Conservation (phyloP, 1,140 invertebrate species). For the Ephestia elutella region DNA sequence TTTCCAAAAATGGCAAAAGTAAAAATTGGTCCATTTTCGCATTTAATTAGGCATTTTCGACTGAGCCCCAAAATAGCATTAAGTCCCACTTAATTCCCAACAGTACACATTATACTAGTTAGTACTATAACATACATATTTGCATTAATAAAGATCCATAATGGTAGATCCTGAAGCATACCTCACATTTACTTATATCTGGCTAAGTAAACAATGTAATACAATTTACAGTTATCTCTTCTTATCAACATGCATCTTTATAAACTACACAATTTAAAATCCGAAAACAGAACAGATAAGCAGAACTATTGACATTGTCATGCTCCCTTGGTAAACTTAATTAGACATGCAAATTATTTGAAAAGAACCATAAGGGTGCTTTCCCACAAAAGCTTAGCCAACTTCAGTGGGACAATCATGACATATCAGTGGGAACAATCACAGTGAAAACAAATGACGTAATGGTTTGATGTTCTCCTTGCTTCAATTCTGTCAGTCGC, state of each 20-base stretch:
- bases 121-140: background rate
- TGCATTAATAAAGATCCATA: background rate
- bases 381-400: too few species aligned
- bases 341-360: background rate
- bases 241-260: constrained; percentile 30
- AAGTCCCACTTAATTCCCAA: too few species aligned
- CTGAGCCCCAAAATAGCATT: too few species aligned
- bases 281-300: constrained; percentile 30
- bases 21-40: too few species aligned
- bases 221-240: constrained; percentile 6
- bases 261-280: constrained; percentile 19
- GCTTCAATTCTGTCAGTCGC: too few species aligned
- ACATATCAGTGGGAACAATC: too few species aligned
- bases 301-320: constrained; percentile 30
- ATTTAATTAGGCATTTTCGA: too few species aligned
- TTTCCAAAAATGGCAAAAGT: too few species aligned
- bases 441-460: too few species aligned
- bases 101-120: background rate
- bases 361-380: too few species aligned
- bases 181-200: constrained; percentile 5
- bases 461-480: too few species aligned
- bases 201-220: background rate
- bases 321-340: constrained; percentile 20
- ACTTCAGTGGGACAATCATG: too few species aligned
- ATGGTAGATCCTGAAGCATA: background rate